These are phyloP conservation scores for Aplocera efformata DNA, from an alignment of 2,888 invertebrate species.

Conservation along the genomic window DNA sequence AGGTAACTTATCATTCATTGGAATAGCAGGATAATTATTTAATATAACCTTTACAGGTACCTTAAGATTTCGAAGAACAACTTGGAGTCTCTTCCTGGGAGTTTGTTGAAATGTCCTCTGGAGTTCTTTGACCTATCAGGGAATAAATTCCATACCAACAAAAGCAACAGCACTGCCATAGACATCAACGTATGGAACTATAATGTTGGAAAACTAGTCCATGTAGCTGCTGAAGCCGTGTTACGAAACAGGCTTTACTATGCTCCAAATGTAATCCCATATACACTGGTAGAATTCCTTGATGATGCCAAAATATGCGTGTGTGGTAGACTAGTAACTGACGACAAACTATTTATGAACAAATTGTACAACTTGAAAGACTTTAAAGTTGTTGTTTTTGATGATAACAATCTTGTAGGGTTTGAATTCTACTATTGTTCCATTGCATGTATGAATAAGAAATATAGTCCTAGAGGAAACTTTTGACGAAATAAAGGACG, in stretches of 20 bases:
- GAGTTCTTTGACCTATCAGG: conserved; percentile 79
- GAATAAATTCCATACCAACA: conserved; percentile 68
- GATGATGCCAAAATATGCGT: conserved; percentile 82
- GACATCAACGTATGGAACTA: conserved; percentile 53
- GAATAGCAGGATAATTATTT: neutral
- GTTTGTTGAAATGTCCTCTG: conserved; percentile 75
- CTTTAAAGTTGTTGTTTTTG: conserved; percentile 58
- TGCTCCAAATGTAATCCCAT: conserved; percentile 79
- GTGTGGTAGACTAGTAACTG: conserved; percentile 78
- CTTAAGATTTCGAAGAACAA: conserved; percentile 79
- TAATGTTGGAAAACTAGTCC: conserved; percentile 73
- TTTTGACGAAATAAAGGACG: too few species aligned
- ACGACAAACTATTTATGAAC: conserved; percentile 44
- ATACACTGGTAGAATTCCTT: conserved; percentile 80
- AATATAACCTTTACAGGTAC: conserved; percentile 53
- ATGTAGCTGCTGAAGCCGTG: conserved; percentile 76
- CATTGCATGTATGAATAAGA: conserved; percentile 59
- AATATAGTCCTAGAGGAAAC: conserved; percentile 1
- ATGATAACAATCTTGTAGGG: conserved; percentile 58
- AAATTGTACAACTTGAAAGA: conserved; percentile 59
- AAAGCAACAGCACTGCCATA: conserved; percentile 18
- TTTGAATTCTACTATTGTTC: conserved; percentile 84
- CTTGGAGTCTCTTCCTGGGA: conserved; percentile 80
- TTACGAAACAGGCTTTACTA: conserved; percentile 77
- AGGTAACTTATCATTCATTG: too few species aligned